These are phyloP conservation scores for Cromileptes altivelis DNA, from an alignment of 2,113 vertebrate genomes.

Conservation along the genomic window DNA sequence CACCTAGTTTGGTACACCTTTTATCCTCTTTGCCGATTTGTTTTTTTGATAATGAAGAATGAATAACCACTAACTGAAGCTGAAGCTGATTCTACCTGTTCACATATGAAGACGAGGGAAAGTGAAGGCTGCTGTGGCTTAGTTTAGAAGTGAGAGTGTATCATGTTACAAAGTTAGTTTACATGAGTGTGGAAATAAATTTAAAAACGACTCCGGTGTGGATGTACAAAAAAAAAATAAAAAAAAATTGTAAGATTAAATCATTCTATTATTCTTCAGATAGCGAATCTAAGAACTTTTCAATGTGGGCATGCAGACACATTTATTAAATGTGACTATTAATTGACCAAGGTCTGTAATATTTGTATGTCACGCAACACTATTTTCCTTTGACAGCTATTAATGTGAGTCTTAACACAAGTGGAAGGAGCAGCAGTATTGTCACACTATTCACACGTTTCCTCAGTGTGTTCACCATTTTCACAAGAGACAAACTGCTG, in stretches of 20 bases:
- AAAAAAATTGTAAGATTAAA: slow-evolving; percentile 48
- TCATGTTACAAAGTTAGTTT: slow-evolving; percentile 70
- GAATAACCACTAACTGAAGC: slow-evolving; percentile 79
- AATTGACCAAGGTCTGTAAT: slow-evolving; percentile 80
- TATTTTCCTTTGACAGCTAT: slow-evolving; percentile 63
- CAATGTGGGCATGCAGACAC: slow-evolving; percentile 82
- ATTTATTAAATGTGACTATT: slow-evolving; percentile 79
- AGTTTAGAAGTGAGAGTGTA: slow-evolving; percentile 67
- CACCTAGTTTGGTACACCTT: slow-evolving; percentile 52
- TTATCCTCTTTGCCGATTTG: slow-evolving; percentile 37
- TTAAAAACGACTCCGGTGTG: slow-evolving; percentile 69
- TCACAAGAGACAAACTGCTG: slow-evolving; percentile 31
- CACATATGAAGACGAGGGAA: slow-evolving; percentile 55
- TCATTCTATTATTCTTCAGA: slow-evolving; percentile 76
- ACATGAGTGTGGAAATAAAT: slow-evolving; percentile 75
- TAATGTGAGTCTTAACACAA: slow-evolving; percentile 57
- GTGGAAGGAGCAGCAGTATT: slow-evolving; percentile 49
- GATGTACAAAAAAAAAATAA: slow-evolving; percentile 70
- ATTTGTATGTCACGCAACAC: slow-evolving; percentile 71
- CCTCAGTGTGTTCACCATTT: slow-evolving; percentile 50
- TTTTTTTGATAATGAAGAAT: slow-evolving; percentile 57
- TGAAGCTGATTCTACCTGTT: slow-evolving; percentile 64
- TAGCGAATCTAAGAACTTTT: slow-evolving; percentile 74
- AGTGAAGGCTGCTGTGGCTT: slow-evolving; percentile 61
- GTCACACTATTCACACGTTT: slow-evolving; percentile 54